Evolutionary conservation across 2,888 invertebrate species (phyloP), one percentile per base, ranked within the genome.

Genomic region (Papilio demoleus): DNA sequence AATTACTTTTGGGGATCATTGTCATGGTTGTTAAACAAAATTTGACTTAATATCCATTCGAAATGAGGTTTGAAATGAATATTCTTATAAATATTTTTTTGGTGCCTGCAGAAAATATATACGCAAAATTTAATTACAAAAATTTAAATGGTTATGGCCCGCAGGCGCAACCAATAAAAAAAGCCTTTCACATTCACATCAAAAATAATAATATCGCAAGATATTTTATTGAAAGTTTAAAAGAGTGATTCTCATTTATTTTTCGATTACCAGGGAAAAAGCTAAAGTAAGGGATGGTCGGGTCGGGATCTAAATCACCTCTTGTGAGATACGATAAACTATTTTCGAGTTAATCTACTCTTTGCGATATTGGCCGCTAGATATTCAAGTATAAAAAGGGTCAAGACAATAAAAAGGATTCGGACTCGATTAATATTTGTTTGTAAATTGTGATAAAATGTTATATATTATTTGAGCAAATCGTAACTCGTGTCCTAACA

Each of bases 271-370:
- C 27, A 27, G 5, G 24, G 12, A 50, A 50, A 47, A 24, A 50
- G 31, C 31, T 31, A 31, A 24, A 9, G 2, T 24, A 27, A 53
- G 14, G 53, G 53, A n/a, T 53, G 56, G 40, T 56, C 40, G 65
- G 40, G 40, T 31, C 53, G 40, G 53, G 40, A 56, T 19, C 40
- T 56, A 65, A 36, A 53, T 64, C 64, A 53, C 27, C 36, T 22
- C 53, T 22, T 64, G 38, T 34, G 11, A 22, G 53, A 64, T 64
- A 53, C 56, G 65, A 56, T 56, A 40, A 65, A 56, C 56, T 56
- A 65, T 65, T 56, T 65, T 56, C 17, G 38, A 40, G 38, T 65
- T 65, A 53, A 65, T 65, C 65, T 56, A 56, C 40, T 31, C 53
- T 24, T 11, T 6, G 24, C 50, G 36, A 53, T 53, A 64, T 56